Percentiles rank a stretch among this genome's conserved stretches.
These are phyloP conservation scores for Calliopsis andreniformis DNA, from an alignment of 1,140 invertebrate species.

Conservation along the genomic window DNA sequence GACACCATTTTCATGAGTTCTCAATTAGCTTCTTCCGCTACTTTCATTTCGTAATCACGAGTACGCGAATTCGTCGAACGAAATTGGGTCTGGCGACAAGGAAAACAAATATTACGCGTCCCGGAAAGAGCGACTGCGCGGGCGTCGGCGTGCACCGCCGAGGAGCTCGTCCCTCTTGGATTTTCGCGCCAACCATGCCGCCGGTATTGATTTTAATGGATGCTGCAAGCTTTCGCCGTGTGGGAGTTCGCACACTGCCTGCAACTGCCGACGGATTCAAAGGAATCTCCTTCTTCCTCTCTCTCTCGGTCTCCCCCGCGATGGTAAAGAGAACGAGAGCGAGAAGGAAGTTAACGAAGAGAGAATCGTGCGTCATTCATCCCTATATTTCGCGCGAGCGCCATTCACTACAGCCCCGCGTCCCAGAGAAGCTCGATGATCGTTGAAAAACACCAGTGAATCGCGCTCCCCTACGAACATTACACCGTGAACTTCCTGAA, in stretches of 20 bases:
- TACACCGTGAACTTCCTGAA: constrained; percentile 1
- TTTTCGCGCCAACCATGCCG: constrained; percentile 63
- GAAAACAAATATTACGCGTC: background rate
- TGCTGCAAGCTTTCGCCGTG: constrained; percentile 60
- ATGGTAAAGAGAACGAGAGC: background rate
- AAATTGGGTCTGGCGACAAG: background rate
- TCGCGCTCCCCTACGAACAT: background rate
- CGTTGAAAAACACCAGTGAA: background rate
- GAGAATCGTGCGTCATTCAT: constrained; percentile 12
- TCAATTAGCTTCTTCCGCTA: too few species aligned
- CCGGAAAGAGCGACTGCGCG: background rate
- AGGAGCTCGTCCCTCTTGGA: constrained; percentile 53
- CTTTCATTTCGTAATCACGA: background rate
- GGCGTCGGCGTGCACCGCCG: constrained; percentile 8
- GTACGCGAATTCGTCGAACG: background rate
- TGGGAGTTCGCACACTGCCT: constrained; percentile 31
- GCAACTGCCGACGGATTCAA: constrained; percentile 35
- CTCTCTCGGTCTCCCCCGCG: background rate
- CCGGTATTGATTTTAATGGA: constrained; percentile 76
- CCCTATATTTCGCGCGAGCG: background rate
- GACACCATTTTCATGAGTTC: too few species aligned
- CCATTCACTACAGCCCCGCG: constrained; percentile 5
- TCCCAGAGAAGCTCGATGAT: background rate
- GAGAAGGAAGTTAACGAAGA: constrained; percentile 12
- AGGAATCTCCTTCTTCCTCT: background rate